phyloP scores from a whole-genome alignment of 2,797 vertebrate species.

The Halcyon badia region DNA sequence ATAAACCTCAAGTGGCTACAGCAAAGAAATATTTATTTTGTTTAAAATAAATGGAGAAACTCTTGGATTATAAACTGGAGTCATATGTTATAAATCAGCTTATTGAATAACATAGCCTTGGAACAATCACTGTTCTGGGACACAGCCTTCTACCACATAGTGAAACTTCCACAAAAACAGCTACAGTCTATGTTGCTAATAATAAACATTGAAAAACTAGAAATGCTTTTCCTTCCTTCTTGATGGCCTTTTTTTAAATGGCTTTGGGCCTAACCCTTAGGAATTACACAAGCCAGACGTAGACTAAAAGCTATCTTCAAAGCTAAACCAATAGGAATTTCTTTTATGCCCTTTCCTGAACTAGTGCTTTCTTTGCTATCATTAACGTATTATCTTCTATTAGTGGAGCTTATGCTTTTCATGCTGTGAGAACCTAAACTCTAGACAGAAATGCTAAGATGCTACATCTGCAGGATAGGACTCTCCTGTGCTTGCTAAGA shows the following conservation, averaged over 20 bases:
- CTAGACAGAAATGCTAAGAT: slow-evolving; percentile 19
- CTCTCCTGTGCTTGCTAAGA: not conserved
- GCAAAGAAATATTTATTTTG: slow-evolving; percentile 63
- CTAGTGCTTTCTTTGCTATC: not conserved
- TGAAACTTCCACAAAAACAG: slow-evolving; percentile 37
- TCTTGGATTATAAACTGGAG: slow-evolving; percentile 64
- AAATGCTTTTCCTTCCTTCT: slow-evolving; percentile 23
- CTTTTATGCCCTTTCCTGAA: not conserved
- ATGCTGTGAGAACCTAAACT: slow-evolving; percentile 61
- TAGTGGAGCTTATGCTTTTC: slow-evolving; percentile 53
- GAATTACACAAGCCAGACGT: not conserved
- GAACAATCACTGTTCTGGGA: slow-evolving; percentile 57
- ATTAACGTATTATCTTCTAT: slow-evolving; percentile 27
- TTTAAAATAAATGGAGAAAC: slow-evolving; percentile 73
- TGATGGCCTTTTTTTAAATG: not conserved
- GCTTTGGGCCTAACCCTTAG: not conserved
- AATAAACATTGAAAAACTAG: slow-evolving; percentile 17
- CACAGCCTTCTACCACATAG: slow-evolving; percentile 14
- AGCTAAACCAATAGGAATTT: slow-evolving; percentile 13
- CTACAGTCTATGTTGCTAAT: not conserved
- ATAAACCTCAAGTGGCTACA: slow-evolving; percentile 65
- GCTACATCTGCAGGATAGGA: slow-evolving; percentile 6
- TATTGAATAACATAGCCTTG: slow-evolving; percentile 47
- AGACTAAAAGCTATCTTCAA: slow-evolving; percentile 27
- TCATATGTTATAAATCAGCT: slow-evolving; percentile 71